phyloP scores from a whole-genome alignment of 2,888 invertebrate genomes.

The Eupsilia transversa region DNA sequence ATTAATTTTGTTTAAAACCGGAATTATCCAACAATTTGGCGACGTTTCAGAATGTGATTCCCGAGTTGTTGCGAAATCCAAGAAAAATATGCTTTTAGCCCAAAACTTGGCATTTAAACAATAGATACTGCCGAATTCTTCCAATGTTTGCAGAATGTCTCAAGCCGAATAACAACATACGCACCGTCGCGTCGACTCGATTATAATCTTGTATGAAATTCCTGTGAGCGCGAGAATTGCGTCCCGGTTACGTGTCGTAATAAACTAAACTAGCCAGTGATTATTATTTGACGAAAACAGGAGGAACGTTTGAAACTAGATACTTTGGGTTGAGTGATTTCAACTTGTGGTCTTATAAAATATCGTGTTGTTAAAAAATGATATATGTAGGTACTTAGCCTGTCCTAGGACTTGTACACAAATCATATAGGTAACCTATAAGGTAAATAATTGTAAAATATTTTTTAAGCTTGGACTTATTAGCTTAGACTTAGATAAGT shows the following conservation, averaged over 20 bases:
- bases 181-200: constrained; percentile 69
- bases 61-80: constrained; percentile 39
- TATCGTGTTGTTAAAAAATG: not conserved
- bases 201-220: constrained; percentile 80
- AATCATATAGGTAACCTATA: not conserved
- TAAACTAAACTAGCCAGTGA: constrained; percentile 60
- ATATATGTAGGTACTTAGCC: not conserved
- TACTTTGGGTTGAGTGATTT: constrained; percentile 5
- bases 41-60: constrained; percentile 56
- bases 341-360: not conserved
- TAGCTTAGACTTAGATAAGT: not conserved
- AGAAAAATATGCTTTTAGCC: constrained; percentile 41
- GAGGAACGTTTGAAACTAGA: constrained; percentile 36
- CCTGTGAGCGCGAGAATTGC: constrained; percentile 79
- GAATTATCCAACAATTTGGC: constrained; percentile 58
- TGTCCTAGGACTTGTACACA: too few relatives aligned
- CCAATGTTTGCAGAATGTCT: constrained; percentile 66
- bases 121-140: constrained; percentile 46
- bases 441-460: not conserved
- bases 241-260: constrained; percentile 80
- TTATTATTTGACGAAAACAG: constrained; percentile 56
- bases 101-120: constrained; percentile 52
- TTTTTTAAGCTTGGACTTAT: not conserved
- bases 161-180: constrained; percentile 65
- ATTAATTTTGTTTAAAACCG: constrained; percentile 33